Evolutionary conservation across 2,797 vertebrate genomes (phyloP).

Genomic region (Rhabdomys pumilio): DNA sequence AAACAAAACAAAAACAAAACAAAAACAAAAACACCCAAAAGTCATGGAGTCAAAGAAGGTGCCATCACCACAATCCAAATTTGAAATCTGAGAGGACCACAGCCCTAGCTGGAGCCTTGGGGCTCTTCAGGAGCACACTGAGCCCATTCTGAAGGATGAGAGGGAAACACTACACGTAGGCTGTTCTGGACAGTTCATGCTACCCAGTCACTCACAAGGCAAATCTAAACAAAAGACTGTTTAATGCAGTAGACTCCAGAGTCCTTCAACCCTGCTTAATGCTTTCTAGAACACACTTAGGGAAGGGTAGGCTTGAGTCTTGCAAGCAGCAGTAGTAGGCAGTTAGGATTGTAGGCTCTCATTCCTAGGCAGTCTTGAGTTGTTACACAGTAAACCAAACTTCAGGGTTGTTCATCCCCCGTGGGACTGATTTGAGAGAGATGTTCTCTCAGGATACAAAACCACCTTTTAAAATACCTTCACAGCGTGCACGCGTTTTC

Average conservation of each 20-base stretch:
- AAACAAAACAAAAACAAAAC: not conserved
- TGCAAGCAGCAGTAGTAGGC: not conserved
- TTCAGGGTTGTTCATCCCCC: not conserved
- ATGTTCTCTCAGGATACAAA: not conserved
- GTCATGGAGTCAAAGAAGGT: no score
- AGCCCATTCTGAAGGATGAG: not conserved
- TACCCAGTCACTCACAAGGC: not conserved
- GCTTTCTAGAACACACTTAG: not conserved
- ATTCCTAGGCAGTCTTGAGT: accelerated
- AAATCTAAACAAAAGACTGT: slow-evolving; percentile 24
- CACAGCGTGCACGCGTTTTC: not conserved
- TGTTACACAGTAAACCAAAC: no score
- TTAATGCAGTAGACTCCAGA: not conserved
- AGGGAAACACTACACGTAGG: not conserved
- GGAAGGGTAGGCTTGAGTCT: not conserved
- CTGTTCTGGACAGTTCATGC: slow-evolving; percentile 11
- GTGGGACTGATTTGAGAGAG: not conserved
- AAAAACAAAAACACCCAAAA: not conserved
- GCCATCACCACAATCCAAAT: not conserved
- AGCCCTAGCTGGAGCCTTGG: not conserved
- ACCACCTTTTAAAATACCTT: slow-evolving; percentile 36
- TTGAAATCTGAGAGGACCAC: not conserved
- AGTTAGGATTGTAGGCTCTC: not conserved
- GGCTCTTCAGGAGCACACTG: not conserved
- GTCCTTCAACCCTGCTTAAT: not conserved